Evolutionary conservation across 1,140 invertebrate genomes (phyloP).

Genomic region (Rhizoglyphus robini): DNA sequence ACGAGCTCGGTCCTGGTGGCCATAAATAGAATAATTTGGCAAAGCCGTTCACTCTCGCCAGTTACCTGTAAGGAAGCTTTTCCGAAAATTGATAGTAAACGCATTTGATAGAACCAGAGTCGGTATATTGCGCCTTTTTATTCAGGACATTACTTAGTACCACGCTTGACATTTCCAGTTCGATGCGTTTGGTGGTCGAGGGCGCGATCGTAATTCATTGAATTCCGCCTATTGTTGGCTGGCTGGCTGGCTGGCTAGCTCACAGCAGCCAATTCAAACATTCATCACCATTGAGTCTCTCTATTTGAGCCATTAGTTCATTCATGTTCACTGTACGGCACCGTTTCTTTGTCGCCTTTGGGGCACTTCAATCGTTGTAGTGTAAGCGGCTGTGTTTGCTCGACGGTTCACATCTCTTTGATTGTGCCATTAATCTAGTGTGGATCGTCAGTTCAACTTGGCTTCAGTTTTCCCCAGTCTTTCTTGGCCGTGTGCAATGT

Average conservation of each 20-base stretch:
- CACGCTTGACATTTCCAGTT: constrained; percentile 8
- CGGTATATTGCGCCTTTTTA: not conserved
- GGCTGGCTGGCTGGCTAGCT: too few species aligned
- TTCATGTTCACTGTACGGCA: not conserved
- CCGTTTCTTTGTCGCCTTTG: not conserved
- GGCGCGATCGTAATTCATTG: constrained; percentile 10
- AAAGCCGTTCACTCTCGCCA: not conserved
- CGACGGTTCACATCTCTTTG: too few species aligned
- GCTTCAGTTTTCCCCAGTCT: too few species aligned
- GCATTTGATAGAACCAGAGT: constrained; percentile 12
- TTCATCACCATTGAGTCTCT: not conserved
- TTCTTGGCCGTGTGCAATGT: too few species aligned
- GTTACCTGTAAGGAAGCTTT: not conserved
- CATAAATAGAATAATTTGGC: not conserved
- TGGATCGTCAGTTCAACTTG: too few species aligned
- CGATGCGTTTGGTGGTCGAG: not conserved
- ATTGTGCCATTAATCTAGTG: too few species aligned
- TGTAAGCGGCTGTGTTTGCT: too few species aligned
- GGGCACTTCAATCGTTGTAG: too few species aligned
- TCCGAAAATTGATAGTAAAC: constrained; percentile 17
- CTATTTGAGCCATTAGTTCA: not conserved
- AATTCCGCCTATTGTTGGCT: not conserved
- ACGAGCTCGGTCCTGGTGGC: not conserved
- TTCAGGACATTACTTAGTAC: not conserved
- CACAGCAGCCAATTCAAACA: constrained; percentile 2